Evolutionary conservation across 1,140 invertebrate genomes (phyloP).

Genomic region (Dendrolimus kikuchii): DNA sequence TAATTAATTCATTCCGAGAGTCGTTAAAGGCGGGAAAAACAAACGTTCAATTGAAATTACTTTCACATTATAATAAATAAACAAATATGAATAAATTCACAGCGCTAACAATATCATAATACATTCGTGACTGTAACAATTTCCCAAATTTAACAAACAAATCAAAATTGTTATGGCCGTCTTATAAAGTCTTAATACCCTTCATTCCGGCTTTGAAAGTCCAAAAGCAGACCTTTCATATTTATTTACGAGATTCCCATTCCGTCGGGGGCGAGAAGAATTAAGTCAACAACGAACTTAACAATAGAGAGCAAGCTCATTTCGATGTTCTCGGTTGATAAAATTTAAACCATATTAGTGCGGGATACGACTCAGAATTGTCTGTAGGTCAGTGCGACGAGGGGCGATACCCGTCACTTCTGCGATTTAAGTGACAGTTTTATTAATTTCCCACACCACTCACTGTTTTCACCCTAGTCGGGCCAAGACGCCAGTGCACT

Average conservation of each 20-base stretch:
- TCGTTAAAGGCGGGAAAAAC: too few relatives aligned
- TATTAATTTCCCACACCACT: constrained; percentile 80
- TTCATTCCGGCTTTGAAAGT: too few relatives aligned
- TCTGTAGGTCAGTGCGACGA: constrained; percentile 16
- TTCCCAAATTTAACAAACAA: too few relatives aligned
- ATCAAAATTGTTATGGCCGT: too few relatives aligned
- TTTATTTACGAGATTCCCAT: constrained; percentile 58
- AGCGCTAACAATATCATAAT: too few relatives aligned
- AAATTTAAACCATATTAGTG: constrained; percentile 26
- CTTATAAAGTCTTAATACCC: too few relatives aligned
- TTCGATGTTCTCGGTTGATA: constrained; percentile 6
- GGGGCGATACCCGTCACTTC: constrained; percentile 57
- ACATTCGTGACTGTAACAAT: too few relatives aligned
- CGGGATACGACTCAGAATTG: constrained; percentile 28
- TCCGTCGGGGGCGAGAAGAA: constrained; percentile 48
- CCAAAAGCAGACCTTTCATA: constrained; percentile 28
- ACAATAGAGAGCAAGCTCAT: constrained; percentile 48
- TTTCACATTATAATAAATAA: too few relatives aligned
- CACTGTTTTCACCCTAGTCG: constrained; percentile 60
- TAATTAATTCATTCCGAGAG: too few relatives aligned
- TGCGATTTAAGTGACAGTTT: constrained; percentile 80
- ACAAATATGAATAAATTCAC: too few relatives aligned
- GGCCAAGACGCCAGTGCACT: constrained; percentile 41
- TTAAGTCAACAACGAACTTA: constrained; percentile 63
- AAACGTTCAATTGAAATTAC: too few relatives aligned